Conservation (phyloP, 2,113 vertebrate species). For the Vanacampus margaritifer region DNA sequence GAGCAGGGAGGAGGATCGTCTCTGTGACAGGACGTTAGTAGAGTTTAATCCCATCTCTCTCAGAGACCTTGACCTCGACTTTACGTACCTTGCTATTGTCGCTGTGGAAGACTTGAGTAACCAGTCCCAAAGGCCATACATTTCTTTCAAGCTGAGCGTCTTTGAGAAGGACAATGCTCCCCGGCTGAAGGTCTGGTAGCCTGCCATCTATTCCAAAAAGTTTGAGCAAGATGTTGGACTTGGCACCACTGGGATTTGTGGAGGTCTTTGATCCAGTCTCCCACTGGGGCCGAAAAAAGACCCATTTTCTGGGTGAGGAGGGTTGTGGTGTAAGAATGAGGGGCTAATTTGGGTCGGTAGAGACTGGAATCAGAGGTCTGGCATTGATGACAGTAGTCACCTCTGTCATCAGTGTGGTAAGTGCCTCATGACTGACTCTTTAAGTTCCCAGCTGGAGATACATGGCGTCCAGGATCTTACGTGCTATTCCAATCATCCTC, state of each 20-base stretch:
- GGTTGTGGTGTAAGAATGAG: conserved; percentile 18
- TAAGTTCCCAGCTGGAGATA: neutral
- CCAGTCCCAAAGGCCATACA: no score
- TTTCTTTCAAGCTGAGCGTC: no score
- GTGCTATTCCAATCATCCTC: conserved; percentile 21
- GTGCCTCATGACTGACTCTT: conserved; percentile 19
- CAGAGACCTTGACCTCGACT: no score
- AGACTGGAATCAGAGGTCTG: conserved; percentile 13
- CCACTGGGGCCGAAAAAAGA: neutral
- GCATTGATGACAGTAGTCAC: conserved; percentile 19
- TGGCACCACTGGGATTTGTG: neutral
- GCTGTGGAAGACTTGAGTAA: no score
- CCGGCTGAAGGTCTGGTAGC: no score
- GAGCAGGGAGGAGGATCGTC: no score
- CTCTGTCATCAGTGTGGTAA: conserved; percentile 23
- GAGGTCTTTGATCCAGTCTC: neutral
- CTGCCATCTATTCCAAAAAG: conserved; percentile 30
- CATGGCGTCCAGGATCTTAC: conserved; percentile 27
- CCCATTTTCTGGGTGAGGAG: conserved; percentile 38
- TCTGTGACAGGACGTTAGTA: no score
- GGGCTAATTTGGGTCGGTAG: conserved; percentile 4
- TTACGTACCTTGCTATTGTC: no score
- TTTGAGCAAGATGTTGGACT: conserved; percentile 21
- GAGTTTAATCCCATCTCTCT: no score
- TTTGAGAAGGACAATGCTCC: no score